Evolutionary conservation across 2,113 vertebrate genomes (phyloP).

Genomic region (Salvelinus namaycush): DNA sequence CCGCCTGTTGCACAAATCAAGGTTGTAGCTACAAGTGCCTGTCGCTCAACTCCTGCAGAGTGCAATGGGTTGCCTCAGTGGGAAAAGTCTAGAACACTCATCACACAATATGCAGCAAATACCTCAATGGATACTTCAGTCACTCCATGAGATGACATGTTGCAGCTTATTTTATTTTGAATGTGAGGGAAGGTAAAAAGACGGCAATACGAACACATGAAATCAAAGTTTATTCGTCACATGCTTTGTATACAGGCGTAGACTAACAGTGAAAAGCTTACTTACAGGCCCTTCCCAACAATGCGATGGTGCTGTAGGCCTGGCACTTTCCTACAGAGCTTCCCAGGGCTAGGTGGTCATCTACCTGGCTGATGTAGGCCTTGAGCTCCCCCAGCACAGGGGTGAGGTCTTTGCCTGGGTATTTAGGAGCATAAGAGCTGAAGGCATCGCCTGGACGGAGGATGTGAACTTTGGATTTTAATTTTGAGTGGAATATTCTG

Average conservation of each 20-base stretch:
- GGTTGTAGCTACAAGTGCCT: constrained; percentile 82
- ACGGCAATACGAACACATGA: too few relatives aligned
- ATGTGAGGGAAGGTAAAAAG: too few relatives aligned
- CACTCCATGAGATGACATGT: background rate
- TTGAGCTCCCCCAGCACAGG: constrained; percentile 59
- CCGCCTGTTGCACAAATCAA: constrained; percentile 79
- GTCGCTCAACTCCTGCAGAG: too few relatives aligned
- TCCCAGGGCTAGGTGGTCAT: constrained; percentile 8
- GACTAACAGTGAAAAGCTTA: too few relatives aligned
- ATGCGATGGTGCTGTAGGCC: constrained; percentile 59
- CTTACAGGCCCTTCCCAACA: too few relatives aligned
- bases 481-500: background rate
- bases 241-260: too few relatives aligned
- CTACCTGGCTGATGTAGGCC: constrained; percentile 51
- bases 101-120: background rate
- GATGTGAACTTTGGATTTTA: constrained; percentile 6
- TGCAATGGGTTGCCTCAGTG: too few relatives aligned
- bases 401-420: constrained; percentile 18
- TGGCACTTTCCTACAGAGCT: background rate
- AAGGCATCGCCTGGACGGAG: background rate
- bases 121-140: background rate
- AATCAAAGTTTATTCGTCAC: too few relatives aligned
- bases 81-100: too few relatives aligned
- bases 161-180: background rate
- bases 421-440: background rate